Conservation (phyloP, 2,797 vertebrate genomes). For the Cossypha niveicapilla region DNA sequence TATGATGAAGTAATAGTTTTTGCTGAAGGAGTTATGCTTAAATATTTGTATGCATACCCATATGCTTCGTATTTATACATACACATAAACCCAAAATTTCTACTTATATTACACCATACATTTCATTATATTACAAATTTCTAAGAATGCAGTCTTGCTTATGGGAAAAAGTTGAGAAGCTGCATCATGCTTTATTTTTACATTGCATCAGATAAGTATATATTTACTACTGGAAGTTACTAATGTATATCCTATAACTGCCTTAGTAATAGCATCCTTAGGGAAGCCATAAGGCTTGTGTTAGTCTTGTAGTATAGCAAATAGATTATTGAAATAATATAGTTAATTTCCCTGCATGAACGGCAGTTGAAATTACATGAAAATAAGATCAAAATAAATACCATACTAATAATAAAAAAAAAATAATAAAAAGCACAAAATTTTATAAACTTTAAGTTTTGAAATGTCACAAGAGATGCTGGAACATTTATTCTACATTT, state of each 20-base stretch:
- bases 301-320: conserved; percentile 18
- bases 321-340: conserved; percentile 55
- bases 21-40: conserved; percentile 35
- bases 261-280: conserved; percentile 20
- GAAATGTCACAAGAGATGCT: background rate
- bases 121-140: conserved; percentile 25
- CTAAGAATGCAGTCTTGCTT: background rate
- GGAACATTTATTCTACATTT: background rate
- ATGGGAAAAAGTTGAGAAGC: conserved; percentile 13
- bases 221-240: conserved; percentile 1
- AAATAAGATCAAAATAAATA: background rate
- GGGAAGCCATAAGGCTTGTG: conserved; percentile 1
- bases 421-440: background rate
- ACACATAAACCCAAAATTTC: background rate
- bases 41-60: background rate
- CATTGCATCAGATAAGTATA: background rate
- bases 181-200: conserved; percentile 8
- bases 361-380: conserved; percentile 41
- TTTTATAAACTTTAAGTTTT: background rate
- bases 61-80: background rate
- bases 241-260: background rate
- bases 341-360: conserved; percentile 52
- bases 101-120: conserved; percentile 15
- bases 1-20: conserved; percentile 30
- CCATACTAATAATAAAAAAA: background rate